Percentiles rank a stretch among this genome's conserved stretches.
Conservation (phyloP, 2,797 vertebrate species). For the Gobionotothen gibberifrons region DNA sequence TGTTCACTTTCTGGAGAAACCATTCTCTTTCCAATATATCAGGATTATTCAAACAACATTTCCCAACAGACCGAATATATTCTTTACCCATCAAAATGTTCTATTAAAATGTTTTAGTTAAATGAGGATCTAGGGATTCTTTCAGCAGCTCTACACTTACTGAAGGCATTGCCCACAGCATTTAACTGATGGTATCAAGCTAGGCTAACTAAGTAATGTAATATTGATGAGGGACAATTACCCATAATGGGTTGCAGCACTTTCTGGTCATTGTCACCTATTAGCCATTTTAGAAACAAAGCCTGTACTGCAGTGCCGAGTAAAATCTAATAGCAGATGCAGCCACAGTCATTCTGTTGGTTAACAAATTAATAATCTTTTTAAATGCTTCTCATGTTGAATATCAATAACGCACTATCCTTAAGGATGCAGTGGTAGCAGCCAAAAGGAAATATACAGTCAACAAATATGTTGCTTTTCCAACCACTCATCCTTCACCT, state of each 20-base stretch:
- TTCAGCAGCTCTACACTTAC: conserved; percentile 21
- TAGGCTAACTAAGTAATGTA: conserved; percentile 60
- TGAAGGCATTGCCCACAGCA: conserved; percentile 30
- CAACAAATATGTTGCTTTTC: conserved; percentile 9
- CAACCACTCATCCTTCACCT: conserved; percentile 1
- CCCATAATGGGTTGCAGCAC: conserved; percentile 51
- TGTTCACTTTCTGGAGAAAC: not conserved
- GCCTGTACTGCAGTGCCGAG: conserved; percentile 15
- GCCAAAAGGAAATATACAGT: not conserved
- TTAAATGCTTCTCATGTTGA: not conserved
- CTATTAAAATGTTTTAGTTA: conserved; percentile 5
- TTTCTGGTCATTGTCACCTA: conserved; percentile 51
- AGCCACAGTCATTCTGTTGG: not conserved
- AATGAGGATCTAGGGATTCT: conserved; percentile 28
- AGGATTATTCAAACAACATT: conserved; percentile 8
- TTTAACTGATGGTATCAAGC: conserved; percentile 63
- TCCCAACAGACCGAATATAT: not conserved
- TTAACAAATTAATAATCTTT: conserved; percentile 18
- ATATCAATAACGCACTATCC: not conserved
- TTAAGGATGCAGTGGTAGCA: not conserved
- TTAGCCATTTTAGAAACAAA: conserved; percentile 50
- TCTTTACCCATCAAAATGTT: not conserved
- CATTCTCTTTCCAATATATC: not conserved
- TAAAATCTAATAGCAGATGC: conserved; percentile 7
- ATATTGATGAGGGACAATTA: conserved; percentile 72